Evolutionary conservation across 2,113 vertebrate genomes (phyloP).

Genomic region (Ptychochromis oligacanthus): DNA sequence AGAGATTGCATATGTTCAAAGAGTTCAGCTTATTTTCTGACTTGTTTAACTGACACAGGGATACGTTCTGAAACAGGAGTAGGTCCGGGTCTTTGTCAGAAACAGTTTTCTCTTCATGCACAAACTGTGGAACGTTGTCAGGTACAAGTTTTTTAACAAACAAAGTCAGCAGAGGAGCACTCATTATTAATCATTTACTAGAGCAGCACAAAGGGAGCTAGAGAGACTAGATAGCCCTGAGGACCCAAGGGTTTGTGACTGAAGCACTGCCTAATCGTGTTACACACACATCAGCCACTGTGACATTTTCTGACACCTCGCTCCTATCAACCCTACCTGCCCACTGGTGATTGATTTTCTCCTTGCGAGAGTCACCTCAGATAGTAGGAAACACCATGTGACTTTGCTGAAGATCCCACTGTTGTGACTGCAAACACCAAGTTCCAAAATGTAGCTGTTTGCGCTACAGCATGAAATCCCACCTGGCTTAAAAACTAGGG

Average conservation of each 20-base stretch:
- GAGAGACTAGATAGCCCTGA: slow-evolving; percentile 74
- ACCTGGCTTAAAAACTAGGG: slow-evolving; percentile 45
- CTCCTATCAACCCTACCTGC: slow-evolving; percentile 54
- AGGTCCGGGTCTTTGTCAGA: slow-evolving; percentile 37
- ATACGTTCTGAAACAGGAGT: slow-evolving; percentile 38
- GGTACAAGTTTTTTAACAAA: slow-evolving; percentile 81
- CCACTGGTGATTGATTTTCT: slow-evolving; percentile 61
- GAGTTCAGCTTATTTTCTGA: slow-evolving; percentile 26
- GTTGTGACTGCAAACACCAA: slow-evolving; percentile 18
- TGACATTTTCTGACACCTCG: slow-evolving; percentile 68
- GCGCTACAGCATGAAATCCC: slow-evolving; percentile 48
- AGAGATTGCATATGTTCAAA: slow-evolving; percentile 49
- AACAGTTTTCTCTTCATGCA: slow-evolving; percentile 52
- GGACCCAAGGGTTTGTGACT: slow-evolving; percentile 60
- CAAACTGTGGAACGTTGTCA: slow-evolving; percentile 72
- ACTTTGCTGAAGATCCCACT: slow-evolving; percentile 1
- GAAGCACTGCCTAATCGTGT: slow-evolving; percentile 71
- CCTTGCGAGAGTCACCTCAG: slow-evolving; percentile 28
- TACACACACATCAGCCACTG: slow-evolving; percentile 56
- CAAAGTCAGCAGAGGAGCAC: slow-evolving; percentile 77
- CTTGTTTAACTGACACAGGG: slow-evolving; percentile 7
- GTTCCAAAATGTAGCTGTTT: slow-evolving; percentile 44
- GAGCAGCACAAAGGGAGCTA: slow-evolving; percentile 60
- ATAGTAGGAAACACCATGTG: slow-evolving; percentile 10
- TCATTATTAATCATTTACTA: slow-evolving; percentile 80